These are phyloP conservation scores for Trisateles emortualis DNA, from an alignment of 2,888 invertebrate genomes.

Conservation along the genomic window DNA sequence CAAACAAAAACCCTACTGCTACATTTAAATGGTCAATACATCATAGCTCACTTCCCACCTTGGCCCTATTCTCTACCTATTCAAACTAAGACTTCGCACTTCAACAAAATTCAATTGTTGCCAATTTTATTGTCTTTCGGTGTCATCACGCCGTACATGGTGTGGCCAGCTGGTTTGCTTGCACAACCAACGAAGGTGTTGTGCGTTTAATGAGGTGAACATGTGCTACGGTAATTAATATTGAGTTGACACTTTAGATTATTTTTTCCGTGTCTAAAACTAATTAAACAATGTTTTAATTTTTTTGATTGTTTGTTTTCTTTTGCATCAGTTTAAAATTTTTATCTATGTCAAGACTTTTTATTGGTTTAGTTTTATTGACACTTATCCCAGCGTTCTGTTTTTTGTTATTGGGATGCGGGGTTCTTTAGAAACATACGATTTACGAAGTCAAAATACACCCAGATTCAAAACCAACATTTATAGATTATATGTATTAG, in stretches of 20 bases:
- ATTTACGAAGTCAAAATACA: too few relatives aligned
- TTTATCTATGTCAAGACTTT: too few relatives aligned
- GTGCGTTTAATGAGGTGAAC: slow-evolving; percentile 24
- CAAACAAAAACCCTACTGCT: too few relatives aligned
- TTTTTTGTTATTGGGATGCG: too few relatives aligned
- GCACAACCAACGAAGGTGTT: slow-evolving; percentile 2
- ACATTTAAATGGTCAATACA: neutral
- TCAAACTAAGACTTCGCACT: slow-evolving; percentile 17
- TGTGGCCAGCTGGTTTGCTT: slow-evolving; percentile 29
- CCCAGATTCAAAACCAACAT: too few relatives aligned
- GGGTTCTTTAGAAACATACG: too few relatives aligned
- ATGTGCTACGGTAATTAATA: slow-evolving; percentile 34
- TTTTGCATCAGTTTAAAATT: too few relatives aligned
- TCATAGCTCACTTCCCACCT: slow-evolving; percentile 14
- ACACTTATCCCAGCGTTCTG: too few relatives aligned
- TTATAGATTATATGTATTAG: too few relatives aligned
- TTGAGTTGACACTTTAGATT: slow-evolving; percentile 23
- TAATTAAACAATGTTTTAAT: too few relatives aligned
- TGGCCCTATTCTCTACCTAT: slow-evolving; percentile 30
- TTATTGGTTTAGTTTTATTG: too few relatives aligned
- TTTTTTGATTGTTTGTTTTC: too few relatives aligned
- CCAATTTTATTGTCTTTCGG: slow-evolving; percentile 45
- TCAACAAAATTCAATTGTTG: slow-evolving; percentile 45
- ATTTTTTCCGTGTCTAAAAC: neutral
- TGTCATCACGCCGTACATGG: slow-evolving; percentile 41